phyloP scores from a whole-genome alignment of 2,797 vertebrate genomes.

The Sarcophilus harrisii region DNA sequence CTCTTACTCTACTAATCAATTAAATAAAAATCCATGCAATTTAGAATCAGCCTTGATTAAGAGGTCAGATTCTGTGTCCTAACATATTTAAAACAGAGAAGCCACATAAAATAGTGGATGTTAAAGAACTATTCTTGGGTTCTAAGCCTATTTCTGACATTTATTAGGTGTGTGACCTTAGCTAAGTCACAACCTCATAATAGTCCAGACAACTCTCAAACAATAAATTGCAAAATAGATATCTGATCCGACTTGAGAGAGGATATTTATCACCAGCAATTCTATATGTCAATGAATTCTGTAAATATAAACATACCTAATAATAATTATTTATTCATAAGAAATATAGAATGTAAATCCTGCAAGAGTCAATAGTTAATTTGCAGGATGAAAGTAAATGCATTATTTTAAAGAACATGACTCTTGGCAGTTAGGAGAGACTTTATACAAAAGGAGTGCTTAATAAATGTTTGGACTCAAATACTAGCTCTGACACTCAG shows the following conservation, averaged over 20 bases:
- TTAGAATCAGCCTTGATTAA: not conserved
- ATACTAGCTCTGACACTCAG: not conserved
- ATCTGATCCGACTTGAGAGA: not conserved
- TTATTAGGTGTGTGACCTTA: conserved; percentile 2
- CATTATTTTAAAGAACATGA: not conserved
- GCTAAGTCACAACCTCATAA: not conserved
- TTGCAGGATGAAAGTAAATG: not conserved
- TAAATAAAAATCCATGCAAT: conserved; percentile 42
- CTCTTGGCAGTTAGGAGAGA: not conserved
- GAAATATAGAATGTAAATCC: not conserved
- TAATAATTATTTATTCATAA: not conserved
- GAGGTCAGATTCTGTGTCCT: not conserved
- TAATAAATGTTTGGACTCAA: not conserved
- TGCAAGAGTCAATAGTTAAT: not conserved
- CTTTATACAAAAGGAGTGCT: not conserved
- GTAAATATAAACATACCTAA: not conserved
- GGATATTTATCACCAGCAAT: not conserved
- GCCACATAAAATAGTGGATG: not conserved
- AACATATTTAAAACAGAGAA: not conserved
- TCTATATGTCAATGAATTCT: not conserved
- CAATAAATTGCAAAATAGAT: not conserved
- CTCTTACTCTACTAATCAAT: conserved; percentile 69
- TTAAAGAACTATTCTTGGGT: not conserved
- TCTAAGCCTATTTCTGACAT: not conserved
- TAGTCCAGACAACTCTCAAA: not conserved